Percentiles rank a stretch among this genome's conserved stretches.
These are phyloP conservation scores for Andrena marginata DNA, from an alignment of 2,888 invertebrate species.

Conservation along the genomic window DNA sequence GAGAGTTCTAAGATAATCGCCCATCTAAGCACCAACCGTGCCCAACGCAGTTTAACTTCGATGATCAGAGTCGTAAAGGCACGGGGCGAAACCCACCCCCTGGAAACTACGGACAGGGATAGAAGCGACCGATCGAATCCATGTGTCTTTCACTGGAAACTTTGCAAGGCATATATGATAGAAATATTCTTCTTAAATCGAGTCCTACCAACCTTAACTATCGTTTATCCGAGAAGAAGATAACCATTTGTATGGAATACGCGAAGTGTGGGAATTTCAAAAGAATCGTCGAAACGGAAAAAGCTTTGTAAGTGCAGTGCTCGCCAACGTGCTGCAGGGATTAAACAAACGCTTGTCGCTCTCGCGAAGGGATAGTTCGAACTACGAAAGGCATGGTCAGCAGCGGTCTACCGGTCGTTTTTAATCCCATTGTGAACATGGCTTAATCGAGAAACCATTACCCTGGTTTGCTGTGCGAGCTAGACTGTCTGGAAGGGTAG, in stretches of 20 bases:
- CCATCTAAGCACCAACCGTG: slow-evolving; percentile 15
- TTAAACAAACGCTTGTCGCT: slow-evolving; percentile 64
- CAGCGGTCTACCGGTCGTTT: slow-evolving; percentile 83
- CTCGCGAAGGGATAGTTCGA: slow-evolving; percentile 70
- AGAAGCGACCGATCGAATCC: not conserved
- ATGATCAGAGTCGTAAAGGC: slow-evolving; percentile 1
- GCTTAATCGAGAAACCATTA: slow-evolving; percentile 84
- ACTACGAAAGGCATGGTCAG: slow-evolving; percentile 82
- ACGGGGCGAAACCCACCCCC: not conserved
- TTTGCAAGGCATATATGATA: too few relatives aligned
- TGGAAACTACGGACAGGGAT: not conserved
- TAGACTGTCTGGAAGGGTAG: slow-evolving; percentile 77
- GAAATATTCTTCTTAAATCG: too few relatives aligned
- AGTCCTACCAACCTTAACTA: too few relatives aligned
- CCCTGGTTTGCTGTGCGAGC: slow-evolving; percentile 79
- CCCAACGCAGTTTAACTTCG: slow-evolving; percentile 2
- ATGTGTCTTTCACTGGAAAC: not conserved
- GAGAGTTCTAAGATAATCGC: slow-evolving; percentile 2
- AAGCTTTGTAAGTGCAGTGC: slow-evolving; percentile 14
- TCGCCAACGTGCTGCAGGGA: slow-evolving; percentile 39
- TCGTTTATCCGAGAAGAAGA: too few relatives aligned
- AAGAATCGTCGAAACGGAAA: not conserved
- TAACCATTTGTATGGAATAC: too few relatives aligned
- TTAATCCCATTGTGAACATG: slow-evolving; percentile 84
- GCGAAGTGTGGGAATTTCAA: not conserved